Conservation (phyloP, 2,797 vertebrate species). For the Lateolabrax maculatus region DNA sequence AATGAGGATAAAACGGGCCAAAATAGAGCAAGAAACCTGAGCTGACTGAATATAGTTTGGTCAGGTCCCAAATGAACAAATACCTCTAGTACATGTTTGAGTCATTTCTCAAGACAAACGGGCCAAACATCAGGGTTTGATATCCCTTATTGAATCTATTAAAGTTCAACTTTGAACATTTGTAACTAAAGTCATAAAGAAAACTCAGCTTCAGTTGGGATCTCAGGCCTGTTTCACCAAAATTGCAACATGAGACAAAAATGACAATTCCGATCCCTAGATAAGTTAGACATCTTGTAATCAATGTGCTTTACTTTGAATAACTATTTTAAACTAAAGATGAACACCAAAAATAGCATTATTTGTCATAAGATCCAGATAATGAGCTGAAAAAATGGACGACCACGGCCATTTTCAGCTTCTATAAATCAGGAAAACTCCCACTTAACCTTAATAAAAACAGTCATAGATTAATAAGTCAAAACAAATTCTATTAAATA, state of each 20-base stretch:
- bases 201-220: no score
- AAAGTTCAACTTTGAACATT: background rate
- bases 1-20: background rate
- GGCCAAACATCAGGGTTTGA: no score
- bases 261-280: background rate
- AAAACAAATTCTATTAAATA: slow-evolving; percentile 52
- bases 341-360: background rate
- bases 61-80: no score
- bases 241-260: background rate
- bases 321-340: background rate
- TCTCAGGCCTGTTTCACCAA: no score
- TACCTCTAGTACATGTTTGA: no score
- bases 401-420: slow-evolving; percentile 16
- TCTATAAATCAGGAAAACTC: slow-evolving; percentile 17
- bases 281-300: background rate
- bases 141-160: background rate
- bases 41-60: background rate
- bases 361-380: background rate
- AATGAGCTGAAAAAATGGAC: background rate
- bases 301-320: background rate
- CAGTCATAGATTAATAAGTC: slow-evolving; percentile 72
- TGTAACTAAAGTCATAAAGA: no score
- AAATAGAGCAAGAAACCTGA: background rate
- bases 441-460: slow-evolving; percentile 43
- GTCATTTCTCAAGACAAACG: background rate